Evolutionary conservation across 2,888 invertebrate genomes (phyloP).

Genomic region (Aspidiotus destructor): DNA sequence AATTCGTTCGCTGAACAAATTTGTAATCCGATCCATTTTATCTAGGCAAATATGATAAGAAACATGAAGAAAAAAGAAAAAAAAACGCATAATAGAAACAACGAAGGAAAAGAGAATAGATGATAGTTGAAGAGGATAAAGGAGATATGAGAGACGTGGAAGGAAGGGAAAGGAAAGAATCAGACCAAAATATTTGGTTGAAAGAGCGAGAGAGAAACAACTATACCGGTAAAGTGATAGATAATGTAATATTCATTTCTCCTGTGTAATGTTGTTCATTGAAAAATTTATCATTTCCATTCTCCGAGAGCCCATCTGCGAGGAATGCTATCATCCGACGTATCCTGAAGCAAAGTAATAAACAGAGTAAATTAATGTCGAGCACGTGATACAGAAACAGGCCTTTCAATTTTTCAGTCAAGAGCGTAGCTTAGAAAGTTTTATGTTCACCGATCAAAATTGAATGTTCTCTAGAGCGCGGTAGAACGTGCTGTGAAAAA

Average conservation of each 20-base stretch:
- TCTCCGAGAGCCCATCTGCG: conserved; percentile 23
- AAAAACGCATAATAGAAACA: neutral
- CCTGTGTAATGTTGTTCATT: neutral
- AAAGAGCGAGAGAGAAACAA: conserved; percentile 3
- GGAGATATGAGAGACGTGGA: neutral
- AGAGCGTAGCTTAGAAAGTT: no score
- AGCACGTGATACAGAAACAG: conserved; percentile 3
- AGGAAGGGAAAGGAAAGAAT: conserved; percentile 15
- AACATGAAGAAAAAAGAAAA: neutral
- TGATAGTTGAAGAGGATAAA: neutral
- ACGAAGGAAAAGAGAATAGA: neutral
- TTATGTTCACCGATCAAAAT: no score
- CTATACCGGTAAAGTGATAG: conserved; percentile 16
- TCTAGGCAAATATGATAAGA: neutral
- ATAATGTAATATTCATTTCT: conserved; percentile 19
- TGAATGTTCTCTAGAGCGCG: no score
- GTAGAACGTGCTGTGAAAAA: no score
- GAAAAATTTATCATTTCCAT: conserved; percentile 26
- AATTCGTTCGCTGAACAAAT: no score
- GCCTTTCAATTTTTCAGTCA: neutral
- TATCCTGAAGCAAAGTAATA: no score
- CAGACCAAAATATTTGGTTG: conserved; percentile 8
- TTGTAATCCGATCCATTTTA: neutral
- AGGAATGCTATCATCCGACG: conserved; percentile 11
- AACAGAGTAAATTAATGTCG: conserved; percentile 7